Evolutionary conservation across 2,113 vertebrate genomes (phyloP).

Genomic region (Parus major): DNA sequence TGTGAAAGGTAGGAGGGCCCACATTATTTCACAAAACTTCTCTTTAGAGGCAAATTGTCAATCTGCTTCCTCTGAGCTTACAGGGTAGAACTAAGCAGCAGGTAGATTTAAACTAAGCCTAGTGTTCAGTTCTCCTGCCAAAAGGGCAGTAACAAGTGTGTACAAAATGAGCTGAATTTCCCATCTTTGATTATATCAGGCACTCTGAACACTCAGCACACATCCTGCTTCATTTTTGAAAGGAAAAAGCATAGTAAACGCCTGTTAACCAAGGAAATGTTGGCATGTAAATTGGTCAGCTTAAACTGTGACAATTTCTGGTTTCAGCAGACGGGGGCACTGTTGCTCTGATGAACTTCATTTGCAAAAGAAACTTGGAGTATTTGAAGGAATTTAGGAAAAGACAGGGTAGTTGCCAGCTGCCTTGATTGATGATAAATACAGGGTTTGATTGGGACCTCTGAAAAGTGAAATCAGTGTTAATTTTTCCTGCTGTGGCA

Average conservation of each 20-base stretch:
- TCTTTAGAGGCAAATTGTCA: not conserved
- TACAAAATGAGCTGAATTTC: not conserved
- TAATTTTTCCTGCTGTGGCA: not conserved
- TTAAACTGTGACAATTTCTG: not conserved
- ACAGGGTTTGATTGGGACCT: not conserved
- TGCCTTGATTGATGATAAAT: not conserved
- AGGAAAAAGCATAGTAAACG: not conserved
- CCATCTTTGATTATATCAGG: not conserved
- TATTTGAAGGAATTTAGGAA: not conserved
- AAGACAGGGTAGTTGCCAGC: not conserved
- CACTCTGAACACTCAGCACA: not conserved
- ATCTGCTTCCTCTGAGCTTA: not conserved
- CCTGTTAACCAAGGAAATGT: not conserved
- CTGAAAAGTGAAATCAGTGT: not conserved
- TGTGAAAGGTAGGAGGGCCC: not conserved
- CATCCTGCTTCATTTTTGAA: not conserved
- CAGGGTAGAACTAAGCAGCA: not conserved
- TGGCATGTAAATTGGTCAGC: not conserved
- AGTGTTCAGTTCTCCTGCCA: not conserved
- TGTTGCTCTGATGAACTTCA: not conserved
- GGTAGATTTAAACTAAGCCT: not conserved
- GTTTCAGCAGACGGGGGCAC: not conserved
- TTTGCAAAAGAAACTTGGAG: not conserved
- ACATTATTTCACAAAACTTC: not conserved
- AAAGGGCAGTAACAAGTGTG: not conserved